Percentiles rank a stretch among this genome's conserved stretches.
Conservation (phyloP, 2,797 vertebrate species). For the Gymnodraco acuticeps region DNA sequence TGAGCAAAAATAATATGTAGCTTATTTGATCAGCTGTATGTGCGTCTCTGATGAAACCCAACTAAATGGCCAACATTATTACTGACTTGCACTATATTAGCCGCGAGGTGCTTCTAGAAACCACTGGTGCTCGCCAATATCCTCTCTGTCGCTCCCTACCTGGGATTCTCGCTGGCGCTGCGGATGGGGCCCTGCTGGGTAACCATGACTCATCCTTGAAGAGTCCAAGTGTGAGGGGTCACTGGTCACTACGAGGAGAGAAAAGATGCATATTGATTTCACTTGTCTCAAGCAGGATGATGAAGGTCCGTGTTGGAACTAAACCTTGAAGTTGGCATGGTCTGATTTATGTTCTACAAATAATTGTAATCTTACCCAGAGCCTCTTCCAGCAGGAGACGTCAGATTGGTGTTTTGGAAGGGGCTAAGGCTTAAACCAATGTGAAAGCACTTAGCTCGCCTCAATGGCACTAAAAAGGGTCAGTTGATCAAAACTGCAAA, state of each 20-base stretch:
- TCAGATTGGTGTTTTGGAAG: neutral
- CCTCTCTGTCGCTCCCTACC: neutral
- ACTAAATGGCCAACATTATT: neutral
- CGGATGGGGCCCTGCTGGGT: constrained; percentile 21
- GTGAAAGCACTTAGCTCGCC: constrained; percentile 30
- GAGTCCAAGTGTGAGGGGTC: constrained; percentile 44
- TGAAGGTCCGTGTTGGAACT: neutral
- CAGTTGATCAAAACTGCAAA: neutral
- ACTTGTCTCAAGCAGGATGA: neutral
- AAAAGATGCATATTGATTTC: neutral
- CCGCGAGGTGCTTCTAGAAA: constrained; percentile 69
- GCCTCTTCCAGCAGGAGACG: neutral
- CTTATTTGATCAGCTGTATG: constrained; percentile 42
- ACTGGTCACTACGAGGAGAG: constrained; percentile 20
- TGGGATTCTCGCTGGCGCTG: constrained; percentile 6
- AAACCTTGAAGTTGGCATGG: neutral
- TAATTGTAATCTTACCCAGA: constrained; percentile 1
- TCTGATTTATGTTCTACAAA: neutral
- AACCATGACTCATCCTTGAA: constrained; percentile 50
- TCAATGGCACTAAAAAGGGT: neutral
- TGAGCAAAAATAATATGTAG: constrained; percentile 66
- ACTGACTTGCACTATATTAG: constrained; percentile 28
- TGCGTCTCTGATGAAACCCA: constrained; percentile 31
- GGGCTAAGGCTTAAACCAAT: neutral
- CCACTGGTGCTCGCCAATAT: constrained; percentile 60